These are phyloP conservation scores for Myotis findleyi DNA, from an alignment of 2,797 vertebrate genomes.

Conservation along the genomic window DNA sequence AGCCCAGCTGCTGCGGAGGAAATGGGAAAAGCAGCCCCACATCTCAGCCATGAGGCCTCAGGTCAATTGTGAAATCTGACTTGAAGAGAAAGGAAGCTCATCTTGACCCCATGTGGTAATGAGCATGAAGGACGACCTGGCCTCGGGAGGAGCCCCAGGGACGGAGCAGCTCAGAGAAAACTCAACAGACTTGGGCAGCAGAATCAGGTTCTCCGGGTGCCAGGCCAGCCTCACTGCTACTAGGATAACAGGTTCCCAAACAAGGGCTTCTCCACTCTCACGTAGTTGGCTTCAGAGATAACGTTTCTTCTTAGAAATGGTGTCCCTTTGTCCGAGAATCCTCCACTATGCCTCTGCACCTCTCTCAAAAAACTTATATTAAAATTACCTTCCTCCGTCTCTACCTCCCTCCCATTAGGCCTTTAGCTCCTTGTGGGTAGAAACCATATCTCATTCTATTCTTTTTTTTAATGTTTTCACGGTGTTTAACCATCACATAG, in stretches of 20 bases:
- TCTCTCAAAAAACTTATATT: neutral
- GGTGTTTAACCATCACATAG: neutral
- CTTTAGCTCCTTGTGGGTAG: neutral
- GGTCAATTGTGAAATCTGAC: neutral
- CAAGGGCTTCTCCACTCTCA: neutral
- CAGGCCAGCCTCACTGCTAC: neutral
- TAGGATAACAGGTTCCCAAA: neutral
- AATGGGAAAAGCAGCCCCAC: neutral
- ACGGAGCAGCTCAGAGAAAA: neutral
- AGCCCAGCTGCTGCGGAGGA: neutral
- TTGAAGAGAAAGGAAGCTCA: neutral
- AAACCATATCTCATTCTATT: neutral
- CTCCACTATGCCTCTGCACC: neutral
- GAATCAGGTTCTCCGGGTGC: neutral
- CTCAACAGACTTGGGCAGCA: neutral
- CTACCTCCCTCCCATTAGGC: neutral
- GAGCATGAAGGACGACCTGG: neutral
- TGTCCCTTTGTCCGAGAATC: neutral
- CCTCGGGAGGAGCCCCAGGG: neutral
- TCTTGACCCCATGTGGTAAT: neutral
- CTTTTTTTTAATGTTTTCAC: neutral
- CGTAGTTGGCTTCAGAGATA: neutral
- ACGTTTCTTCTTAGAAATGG: neutral
- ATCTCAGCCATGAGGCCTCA: neutral
- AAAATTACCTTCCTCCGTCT: neutral